Evolutionary conservation across 1,140 invertebrate genomes (phyloP), one percentile per base, ranked within the genome.

Genomic region (Zaprionus kolodkinae): DNA sequence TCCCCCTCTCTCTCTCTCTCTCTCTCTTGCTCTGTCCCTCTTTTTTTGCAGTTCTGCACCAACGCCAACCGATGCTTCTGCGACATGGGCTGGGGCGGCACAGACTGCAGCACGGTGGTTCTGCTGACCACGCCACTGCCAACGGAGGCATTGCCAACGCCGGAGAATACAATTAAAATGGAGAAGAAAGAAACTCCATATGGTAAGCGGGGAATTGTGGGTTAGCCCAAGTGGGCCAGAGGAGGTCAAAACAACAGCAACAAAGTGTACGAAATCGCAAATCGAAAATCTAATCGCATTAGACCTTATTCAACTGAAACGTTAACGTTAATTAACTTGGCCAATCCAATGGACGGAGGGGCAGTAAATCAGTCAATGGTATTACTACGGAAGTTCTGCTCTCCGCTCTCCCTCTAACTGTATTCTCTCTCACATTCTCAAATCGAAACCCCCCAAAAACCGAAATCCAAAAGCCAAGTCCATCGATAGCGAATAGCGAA

Each of bases 21-120:
- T 7, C 13, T 56, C 27, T 59, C 35, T 40, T 15, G 10, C 13
- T 7, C 13, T 56, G n/a, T 27, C 25, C 33, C 25, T 54, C 62
- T 40, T 55, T 52, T 43, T 52, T 78, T 65, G 57, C 93, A 99
- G 98, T 95, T 96, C 55, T 99, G 99, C 93, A 98, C 98, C 2
- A 99, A 99, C 92, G 93, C 95, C 45, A 98, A 98, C 93, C 96
- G 96, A 76, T 99, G 99, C 93, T 96, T 97, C 91, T 99, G 99
- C 94, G 94, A 97, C 81, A 93, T 94, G 59, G 97, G 98, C 56
- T 99, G 97, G 97, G 95, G 94, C 35, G 98, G 97, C 25, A 93
- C 95, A 3, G 98, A 99, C 93, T 99, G 98, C 93, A 97, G 97
- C 45, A 94, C 96, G 69, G 94, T 94, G 77, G 94, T 95, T 74